Conservation (phyloP, 1,140 invertebrate species). For the Temnothorax nylanderi region DNA sequence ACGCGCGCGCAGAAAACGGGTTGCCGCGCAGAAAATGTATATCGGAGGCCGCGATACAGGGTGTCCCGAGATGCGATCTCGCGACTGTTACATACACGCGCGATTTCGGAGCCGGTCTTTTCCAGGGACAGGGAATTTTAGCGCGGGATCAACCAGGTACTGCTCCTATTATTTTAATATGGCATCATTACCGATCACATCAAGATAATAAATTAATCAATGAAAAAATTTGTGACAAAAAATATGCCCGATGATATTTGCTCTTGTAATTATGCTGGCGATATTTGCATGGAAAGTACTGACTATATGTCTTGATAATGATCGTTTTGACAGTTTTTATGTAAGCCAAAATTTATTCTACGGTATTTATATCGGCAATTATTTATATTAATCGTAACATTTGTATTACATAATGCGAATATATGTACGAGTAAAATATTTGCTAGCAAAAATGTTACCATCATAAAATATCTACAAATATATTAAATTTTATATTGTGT, state of each 20-base stretch:
- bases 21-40: slow-evolving; percentile 49
- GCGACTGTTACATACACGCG: not conserved
- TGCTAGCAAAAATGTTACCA: not conserved
- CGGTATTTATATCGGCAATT: not conserved
- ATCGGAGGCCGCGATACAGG: slow-evolving; percentile 39
- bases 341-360: not conserved
- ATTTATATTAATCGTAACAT: slow-evolving; percentile 13
- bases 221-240: not conserved
- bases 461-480: not conserved
- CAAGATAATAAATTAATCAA: not conserved
- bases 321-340: not conserved
- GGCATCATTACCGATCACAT: not conserved
- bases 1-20: slow-evolving; percentile 63
- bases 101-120: not conserved
- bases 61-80: slow-evolving; percentile 10
- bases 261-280: not conserved
- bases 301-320: not conserved
- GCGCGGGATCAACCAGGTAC: too few species aligned
- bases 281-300: not conserved
- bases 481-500: not conserved
- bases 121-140: not conserved
- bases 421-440: not conserved
- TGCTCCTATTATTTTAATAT: not conserved
- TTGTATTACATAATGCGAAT: not conserved
- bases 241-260: not conserved